These are phyloP conservation scores for Agonopterix heracliana DNA, from an alignment of 2,888 invertebrate species.

Conservation along the genomic window DNA sequence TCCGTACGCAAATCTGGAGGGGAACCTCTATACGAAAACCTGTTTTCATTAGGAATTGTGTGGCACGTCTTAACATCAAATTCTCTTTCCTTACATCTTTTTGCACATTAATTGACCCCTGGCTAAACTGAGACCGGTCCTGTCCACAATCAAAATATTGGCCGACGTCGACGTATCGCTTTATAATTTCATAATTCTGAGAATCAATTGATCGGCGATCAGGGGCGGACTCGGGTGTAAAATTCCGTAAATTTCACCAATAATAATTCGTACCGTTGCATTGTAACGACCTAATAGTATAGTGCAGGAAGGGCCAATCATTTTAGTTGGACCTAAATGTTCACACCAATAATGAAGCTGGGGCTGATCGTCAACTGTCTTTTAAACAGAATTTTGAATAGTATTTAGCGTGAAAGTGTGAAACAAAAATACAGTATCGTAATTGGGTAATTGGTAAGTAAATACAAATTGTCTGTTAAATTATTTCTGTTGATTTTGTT, in stretches of 20 bases:
- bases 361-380: slow-evolving; percentile 1
- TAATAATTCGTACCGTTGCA: slow-evolving; percentile 50
- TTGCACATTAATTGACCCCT: too few relatives aligned
- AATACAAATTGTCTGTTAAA: neutral
- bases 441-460: slow-evolving; percentile 7
- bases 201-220: slow-evolving; percentile 46
- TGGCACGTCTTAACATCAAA: too few relatives aligned
- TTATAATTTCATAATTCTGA: slow-evolving; percentile 51
- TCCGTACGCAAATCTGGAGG: too few relatives aligned
- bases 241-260: slow-evolving; percentile 34
- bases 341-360: slow-evolving; percentile 17
- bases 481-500: too few relatives aligned
- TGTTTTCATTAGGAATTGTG: too few relatives aligned
- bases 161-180: slow-evolving; percentile 21
- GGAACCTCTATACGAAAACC: too few relatives aligned
- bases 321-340: slow-evolving; percentile 25
- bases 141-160: slow-evolving; percentile 38
- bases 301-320: slow-evolving; percentile 30
- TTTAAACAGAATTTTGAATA: slow-evolving; percentile 6
- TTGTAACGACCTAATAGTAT: slow-evolving; percentile 44
- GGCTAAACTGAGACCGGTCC: too few relatives aligned
- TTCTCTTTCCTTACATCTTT: too few relatives aligned
- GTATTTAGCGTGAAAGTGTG: slow-evolving; percentile 13
- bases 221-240: slow-evolving; percentile 39
- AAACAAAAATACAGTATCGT: slow-evolving; percentile 1